Evolutionary conservation across 2,888 invertebrate species (phyloP), one percentile per base, ranked within the genome.

Genomic region (Steinernema scapterisci): DNA sequence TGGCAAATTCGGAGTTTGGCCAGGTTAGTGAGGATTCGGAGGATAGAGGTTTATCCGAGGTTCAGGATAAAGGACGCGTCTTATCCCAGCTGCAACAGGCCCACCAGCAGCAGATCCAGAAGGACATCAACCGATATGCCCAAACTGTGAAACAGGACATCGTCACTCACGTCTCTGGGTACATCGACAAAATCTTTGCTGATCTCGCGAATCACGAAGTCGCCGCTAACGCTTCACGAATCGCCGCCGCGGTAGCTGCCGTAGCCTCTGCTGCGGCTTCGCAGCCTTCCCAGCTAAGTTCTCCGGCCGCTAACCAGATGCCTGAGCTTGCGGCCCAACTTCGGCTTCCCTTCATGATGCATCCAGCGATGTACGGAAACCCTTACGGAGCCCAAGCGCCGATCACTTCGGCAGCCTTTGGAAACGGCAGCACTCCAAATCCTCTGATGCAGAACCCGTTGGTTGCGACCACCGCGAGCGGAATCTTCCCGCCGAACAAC

Each of bases 121-220:
- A 75, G 27, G 79, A 81, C 48, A 70, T 78, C 54, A 94, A 95
- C 88, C 93, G 93, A 73, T 90, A 97, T 72, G 94, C 95, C n/a
- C 94, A 95, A 86, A 92, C 93, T 74, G 91, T 97, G 5, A 96
- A 96, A 89, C 92, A 92, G 72, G 95, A 96, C 90, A 93, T 96
- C 81, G 92, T 93, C 27, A 91, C 93, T 46, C 93, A 93, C 0
- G 89, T 96, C 56, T 92, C 93, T 21, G 93, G 92, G 81, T 90
- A 95, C 56, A 93, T 96, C 82, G 95, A 96, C 88, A 93, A 93
- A 23, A 93, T 95, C 77, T 46, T 77, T 45, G 25, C 43, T 25
- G 78, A 75, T 19, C 76, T 72, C 70, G 43, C 25, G 56, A 70
- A 31, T 0, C 52, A 72, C 48, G 56, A 75, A 72, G 45, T 38